Base-by-base conservation (phyloP, 2,888 invertebrate genomes). In the Dynastes tityus region DNA sequence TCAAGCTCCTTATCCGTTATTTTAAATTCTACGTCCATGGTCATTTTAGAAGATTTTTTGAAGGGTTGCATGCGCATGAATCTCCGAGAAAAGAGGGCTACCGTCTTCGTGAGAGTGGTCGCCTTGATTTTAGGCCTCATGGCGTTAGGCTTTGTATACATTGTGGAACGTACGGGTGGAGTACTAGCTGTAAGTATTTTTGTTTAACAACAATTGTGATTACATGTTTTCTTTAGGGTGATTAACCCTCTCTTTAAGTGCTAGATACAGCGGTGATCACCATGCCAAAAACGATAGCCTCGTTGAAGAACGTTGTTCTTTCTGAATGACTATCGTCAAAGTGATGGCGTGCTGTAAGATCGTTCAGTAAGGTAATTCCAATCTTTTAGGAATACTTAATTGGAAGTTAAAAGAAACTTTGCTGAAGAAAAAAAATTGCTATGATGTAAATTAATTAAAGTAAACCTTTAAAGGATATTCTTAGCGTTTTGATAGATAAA, bases 1-100 rank as follows among this genome's bases (percentile, higher is more conserved):
- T 88, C 37, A 87, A 97, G 97, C 87, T 96, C 97, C 0, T 90
- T 97, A 51, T 97, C 97, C 0, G 96, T 97, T 1, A 96, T 97
- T 1, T 89, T 97, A 53, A 97, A 97, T 88, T 96, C 97, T 0
- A 94, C 97, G 55, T 93, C 97, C 0, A 93, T 96, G 74, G 96
- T 97, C 0, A 91, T 95, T 1, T 89, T 97, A 27, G 95, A 97
- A 87, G 97, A 97, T 86, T 92, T 97, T 75, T 90, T 96, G 80
- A 94, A 93, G 84, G 93, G 94, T 58, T 94, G 93, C 87, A 90
- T 93, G 84, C 91, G 91, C 80, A 86, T 93, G 67, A 90, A 91
- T 64, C 89, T 93, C 55, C 92, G 91, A 79, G 92, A 94, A 64
- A 89, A 91, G 75, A 88, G 89, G 1, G 92, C 94, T 11, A 91